Evolutionary conservation across 2,113 vertebrate species (phyloP).

Genomic region (Meles meles): DNA sequence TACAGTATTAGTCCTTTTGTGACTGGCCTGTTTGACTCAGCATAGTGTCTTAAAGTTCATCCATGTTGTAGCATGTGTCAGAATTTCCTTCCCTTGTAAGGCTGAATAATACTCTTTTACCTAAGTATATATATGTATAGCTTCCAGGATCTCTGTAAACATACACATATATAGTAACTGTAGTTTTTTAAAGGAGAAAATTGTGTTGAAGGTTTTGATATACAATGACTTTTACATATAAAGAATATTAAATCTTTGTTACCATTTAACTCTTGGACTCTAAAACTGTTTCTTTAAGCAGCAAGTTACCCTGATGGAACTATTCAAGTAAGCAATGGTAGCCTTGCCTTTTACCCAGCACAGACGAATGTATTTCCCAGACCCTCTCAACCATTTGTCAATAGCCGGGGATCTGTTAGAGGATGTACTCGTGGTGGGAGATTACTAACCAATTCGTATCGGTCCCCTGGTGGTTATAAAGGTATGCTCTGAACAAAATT

Average conservation of each 20-base stretch:
- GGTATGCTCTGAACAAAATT: slow-evolving; percentile 78
- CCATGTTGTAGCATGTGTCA: neutral
- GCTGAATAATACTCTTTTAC: neutral
- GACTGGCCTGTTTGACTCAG: neutral
- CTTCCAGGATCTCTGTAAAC: neutral
- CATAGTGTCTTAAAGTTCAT: neutral
- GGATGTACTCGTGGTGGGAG: slow-evolving; percentile 88
- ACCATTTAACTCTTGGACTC: slow-evolving; percentile 54
- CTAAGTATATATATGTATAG: neutral
- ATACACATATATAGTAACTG: neutral
- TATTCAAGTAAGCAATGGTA: slow-evolving; percentile 84
- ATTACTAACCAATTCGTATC: slow-evolving; percentile 82
- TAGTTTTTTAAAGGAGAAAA: slow-evolving; percentile 13
- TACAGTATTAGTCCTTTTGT: neutral
- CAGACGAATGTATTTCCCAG: slow-evolving; percentile 82
- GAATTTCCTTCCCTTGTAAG: neutral
- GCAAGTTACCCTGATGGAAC: slow-evolving; percentile 84
- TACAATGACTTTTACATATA: neutral
- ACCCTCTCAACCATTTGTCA: slow-evolving; percentile 85
- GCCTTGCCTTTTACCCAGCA: slow-evolving; percentile 86
- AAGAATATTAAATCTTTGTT: slow-evolving; percentile 26
- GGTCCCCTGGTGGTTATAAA: slow-evolving; percentile 87
- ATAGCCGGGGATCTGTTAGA: slow-evolving; percentile 85
- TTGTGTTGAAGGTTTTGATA: neutral
- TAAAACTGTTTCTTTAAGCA: slow-evolving; percentile 69